phyloP scores from a whole-genome alignment of 1,140 invertebrate species.

The Muscidifurax raptorellus region DNA sequence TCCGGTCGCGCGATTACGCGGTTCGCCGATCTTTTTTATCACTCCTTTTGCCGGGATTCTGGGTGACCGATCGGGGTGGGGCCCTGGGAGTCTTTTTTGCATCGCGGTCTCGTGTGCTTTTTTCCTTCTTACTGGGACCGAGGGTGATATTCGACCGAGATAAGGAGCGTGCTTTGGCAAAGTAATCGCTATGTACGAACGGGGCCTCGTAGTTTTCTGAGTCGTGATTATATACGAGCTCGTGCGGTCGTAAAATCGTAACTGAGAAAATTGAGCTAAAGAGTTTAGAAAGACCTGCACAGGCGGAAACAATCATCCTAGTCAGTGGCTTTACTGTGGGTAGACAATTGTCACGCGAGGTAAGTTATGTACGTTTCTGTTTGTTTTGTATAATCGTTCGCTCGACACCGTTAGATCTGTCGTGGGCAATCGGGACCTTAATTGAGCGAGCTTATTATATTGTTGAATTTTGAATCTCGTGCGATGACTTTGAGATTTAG shows the following conservation, averaged over 20 bases:
- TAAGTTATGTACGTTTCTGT: slow-evolving; percentile 1
- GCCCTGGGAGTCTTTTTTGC: not conserved
- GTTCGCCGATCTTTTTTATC: not conserved
- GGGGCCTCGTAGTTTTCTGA: not conserved
- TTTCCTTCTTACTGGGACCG: not conserved
- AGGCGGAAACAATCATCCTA: slow-evolving; percentile 33
- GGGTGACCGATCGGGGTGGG: not conserved
- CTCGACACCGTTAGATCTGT: not conserved
- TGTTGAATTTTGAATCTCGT: not conserved
- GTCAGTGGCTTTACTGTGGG: slow-evolving; percentile 8
- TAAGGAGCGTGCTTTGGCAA: not conserved
- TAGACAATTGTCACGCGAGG: slow-evolving; percentile 16
- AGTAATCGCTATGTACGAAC: not conserved
- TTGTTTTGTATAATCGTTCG: not conserved
- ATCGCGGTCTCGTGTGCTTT: not conserved
- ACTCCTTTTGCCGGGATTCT: not conserved
- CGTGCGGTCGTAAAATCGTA: not conserved
- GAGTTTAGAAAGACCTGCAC: not conserved
- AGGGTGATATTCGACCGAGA: not conserved
- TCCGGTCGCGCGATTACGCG: slow-evolving; percentile 3
- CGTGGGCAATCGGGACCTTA: not conserved
- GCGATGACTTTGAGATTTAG: not conserved
- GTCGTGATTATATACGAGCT: not conserved
- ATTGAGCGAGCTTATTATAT: not conserved
- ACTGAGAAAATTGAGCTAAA: slow-evolving; percentile 22